Base-by-base conservation (phyloP, 1,140 invertebrate species). In the Caenorhabditis tropicalis region DNA sequence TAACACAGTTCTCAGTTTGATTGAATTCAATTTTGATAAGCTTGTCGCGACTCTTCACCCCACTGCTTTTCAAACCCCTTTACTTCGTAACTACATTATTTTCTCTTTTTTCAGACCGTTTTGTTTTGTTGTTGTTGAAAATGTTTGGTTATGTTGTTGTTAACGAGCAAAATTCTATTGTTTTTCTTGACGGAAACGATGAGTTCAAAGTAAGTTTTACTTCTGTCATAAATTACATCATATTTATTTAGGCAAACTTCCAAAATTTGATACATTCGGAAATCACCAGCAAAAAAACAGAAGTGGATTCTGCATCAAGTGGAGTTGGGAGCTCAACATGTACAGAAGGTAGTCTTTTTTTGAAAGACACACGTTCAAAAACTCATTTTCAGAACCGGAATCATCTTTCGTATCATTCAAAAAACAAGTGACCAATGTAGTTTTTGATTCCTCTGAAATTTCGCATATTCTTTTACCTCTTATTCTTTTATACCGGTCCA, bases 131-230 rank as follows among this genome's bases (percentile, higher is more conserved):
- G 21, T 56, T 56, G 21, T 56, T 56, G 33, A 74, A 43, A 27
- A 74, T 74, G 65, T 74, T 74, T 19, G 60, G 65, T 10, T 74
- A 74, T 74, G 65, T 74, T 43, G 36, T 74, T 74, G 65, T 74
- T 33, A 70, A 74, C 29, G 65, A 74, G 33, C 65, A 74, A 24
- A 74, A 43, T n/a, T 43, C 36, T 24, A 74, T 74, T 74, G 65
- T 74, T 74, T 74, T 74, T 74, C 60, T 70, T 5, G 60, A 70
- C 31, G 60, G 60, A 36, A 70, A 70, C 21, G 60, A 70, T 15
- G 33, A 70, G n/a, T 70, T 70, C 19, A 70, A 70, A 21, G 49
- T 51, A n/a, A 7, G 49, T 51, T 0, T 51, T 51, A 2, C 7
- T n/a, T 1, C 7, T 51, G 19, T 21, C 49, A 51, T 0, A n/a